A percentile compares a stretch with the other conserved stretches of the same genome.
phyloP scores from a whole-genome alignment of 2,113 vertebrate species.

The Thunnus thynnus region DNA sequence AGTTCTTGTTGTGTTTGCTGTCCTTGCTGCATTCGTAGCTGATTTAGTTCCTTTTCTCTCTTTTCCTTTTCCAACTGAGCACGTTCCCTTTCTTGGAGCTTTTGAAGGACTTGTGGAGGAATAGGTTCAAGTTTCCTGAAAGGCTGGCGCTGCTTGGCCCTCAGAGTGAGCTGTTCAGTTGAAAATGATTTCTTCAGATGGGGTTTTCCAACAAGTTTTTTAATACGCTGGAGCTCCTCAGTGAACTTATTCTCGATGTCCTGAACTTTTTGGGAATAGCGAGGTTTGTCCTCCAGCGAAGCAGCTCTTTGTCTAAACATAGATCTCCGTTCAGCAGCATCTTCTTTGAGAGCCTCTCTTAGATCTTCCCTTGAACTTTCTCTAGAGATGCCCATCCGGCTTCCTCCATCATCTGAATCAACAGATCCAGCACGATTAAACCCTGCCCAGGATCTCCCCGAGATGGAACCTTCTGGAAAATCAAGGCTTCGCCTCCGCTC shows the following conservation, averaged over 20 bases:
- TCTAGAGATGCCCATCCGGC: conserved; percentile 83
- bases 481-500: conserved; percentile 93
- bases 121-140: conserved; percentile 78
- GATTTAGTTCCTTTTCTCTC: conserved; percentile 62
- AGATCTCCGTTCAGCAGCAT: conserved; percentile 88
- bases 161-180: conserved; percentile 86
- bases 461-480: conserved; percentile 89
- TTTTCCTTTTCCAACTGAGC: conserved; percentile 81
- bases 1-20: conserved; percentile 53
- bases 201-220: conserved; percentile 89
- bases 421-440: conserved; percentile 92
- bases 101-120: conserved; percentile 86
- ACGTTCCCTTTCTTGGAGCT: conserved; percentile 84
- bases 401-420: conserved; percentile 87
- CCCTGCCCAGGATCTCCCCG: conserved; percentile 89
- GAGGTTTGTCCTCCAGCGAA: conserved; percentile 93
- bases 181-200: conserved; percentile 88
- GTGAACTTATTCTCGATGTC: conserved; percentile 96
- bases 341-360: conserved; percentile 84
- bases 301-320: conserved; percentile 94
- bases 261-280: conserved; percentile 88
- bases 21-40: conserved; percentile 67
- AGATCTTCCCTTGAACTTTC: conserved; percentile 91
- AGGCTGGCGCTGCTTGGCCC: conserved; percentile 81
- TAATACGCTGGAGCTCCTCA: conserved; percentile 94